These are phyloP conservation scores for Calephelis perditalis DNA, from an alignment of 2,888 invertebrate genomes.

Conservation along the genomic window DNA sequence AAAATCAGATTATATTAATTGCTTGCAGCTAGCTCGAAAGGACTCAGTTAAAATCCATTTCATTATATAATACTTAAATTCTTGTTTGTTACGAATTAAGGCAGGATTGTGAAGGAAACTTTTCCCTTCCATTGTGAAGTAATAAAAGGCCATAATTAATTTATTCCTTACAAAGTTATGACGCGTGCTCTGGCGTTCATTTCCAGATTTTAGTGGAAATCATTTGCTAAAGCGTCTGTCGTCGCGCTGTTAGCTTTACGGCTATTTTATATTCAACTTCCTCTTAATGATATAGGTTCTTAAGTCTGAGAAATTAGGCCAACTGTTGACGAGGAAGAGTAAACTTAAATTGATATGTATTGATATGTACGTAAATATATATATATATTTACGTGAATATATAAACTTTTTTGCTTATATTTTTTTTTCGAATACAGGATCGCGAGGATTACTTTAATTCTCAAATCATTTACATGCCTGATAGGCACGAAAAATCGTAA, in stretches of 20 bases:
- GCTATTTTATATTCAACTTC: constrained; percentile 2
- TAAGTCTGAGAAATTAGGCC: constrained; percentile 25
- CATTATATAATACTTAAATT: constrained; percentile 8
- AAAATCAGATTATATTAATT: too few species aligned
- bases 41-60: constrained; percentile 6
- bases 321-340: constrained; percentile 7
- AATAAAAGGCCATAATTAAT: constrained; percentile 45
- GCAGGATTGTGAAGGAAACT: constrained; percentile 5
- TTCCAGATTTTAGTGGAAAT: constrained; percentile 48
- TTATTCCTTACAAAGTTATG: constrained; percentile 59
- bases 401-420: too few species aligned
- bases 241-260: constrained; percentile 1
- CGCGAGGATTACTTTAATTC: too few species aligned
- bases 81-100: constrained; percentile 9
- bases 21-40: constrained; percentile 19
- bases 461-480: too few species aligned
- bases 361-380: too few species aligned
- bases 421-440: too few species aligned
- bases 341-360: too few species aligned
- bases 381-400: too few species aligned
- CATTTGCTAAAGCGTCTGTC: constrained; percentile 28
- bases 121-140: constrained; percentile 7
- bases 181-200: constrained; percentile 64
- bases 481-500: too few species aligned
- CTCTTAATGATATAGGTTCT: constrained; percentile 1